Percentiles rank a stretch among this genome's conserved stretches.
These are phyloP conservation scores for Sarcophilus harrisii DNA, from an alignment of 2,797 vertebrate genomes.

Conservation along the genomic window DNA sequence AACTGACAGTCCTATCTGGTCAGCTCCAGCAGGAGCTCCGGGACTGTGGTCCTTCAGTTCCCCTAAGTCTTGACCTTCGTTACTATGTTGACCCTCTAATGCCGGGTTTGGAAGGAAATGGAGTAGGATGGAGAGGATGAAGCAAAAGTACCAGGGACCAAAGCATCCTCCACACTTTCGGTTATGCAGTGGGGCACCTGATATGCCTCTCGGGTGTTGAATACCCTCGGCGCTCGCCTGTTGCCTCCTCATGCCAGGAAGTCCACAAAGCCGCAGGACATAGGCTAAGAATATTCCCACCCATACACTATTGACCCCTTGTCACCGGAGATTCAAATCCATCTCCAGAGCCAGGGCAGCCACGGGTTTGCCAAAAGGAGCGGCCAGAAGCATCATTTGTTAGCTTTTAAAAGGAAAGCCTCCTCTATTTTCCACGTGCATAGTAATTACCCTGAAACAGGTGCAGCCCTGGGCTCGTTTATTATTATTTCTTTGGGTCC, in stretches of 20 bases:
- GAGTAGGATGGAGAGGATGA: neutral
- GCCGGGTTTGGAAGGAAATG: neutral
- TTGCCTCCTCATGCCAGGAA: neutral
- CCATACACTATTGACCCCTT: neutral
- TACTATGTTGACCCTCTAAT: neutral
- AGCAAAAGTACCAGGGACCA: neutral
- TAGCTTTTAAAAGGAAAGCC: conserved; percentile 58
- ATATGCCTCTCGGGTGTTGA: neutral
- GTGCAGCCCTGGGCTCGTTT: conserved; percentile 83
- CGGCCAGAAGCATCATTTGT: conserved; percentile 31
- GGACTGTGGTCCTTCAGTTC: neutral
- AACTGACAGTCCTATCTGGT: too few relatives aligned
- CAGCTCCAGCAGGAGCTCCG: neutral
- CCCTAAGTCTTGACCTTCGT: neutral
- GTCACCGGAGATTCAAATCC: neutral
- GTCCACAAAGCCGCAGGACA: neutral
- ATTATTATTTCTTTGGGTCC: conserved; percentile 84
- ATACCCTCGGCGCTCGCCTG: neutral
- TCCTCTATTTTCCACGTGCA: conserved; percentile 75
- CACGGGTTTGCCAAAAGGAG: neutral
- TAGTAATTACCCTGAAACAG: conserved; percentile 86
- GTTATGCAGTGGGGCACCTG: neutral
- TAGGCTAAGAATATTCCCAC: neutral
- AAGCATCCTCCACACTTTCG: neutral
- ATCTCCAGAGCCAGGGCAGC: neutral